A percentile compares a stretch with the other conserved stretches of the same genome.
phyloP scores from a whole-genome alignment of 2,113 vertebrate species.

The Peromyscus californicus region DNA sequence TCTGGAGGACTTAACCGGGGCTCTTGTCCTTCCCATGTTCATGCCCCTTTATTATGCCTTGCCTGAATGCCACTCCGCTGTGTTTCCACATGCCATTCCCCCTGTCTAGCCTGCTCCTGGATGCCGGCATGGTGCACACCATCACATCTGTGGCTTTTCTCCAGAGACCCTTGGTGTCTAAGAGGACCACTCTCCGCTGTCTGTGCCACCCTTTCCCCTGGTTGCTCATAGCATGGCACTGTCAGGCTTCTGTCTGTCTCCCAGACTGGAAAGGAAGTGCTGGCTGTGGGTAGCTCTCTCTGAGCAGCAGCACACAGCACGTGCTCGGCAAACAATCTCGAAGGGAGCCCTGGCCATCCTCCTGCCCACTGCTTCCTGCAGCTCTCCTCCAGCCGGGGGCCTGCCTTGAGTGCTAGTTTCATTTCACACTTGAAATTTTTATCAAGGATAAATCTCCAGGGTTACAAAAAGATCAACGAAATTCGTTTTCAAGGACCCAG shows the following conservation, averaged over 20 bases:
- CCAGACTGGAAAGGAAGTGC: neutral
- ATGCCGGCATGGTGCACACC: accelerated
- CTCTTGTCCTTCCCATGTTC: accelerated
- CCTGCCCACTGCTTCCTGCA: accelerated
- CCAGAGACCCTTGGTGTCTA: neutral
- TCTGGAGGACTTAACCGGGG: accelerated
- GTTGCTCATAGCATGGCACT: accelerated
- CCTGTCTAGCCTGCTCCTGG: neutral
- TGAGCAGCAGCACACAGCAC: neutral
- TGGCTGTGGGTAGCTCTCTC: neutral
- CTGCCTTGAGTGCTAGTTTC: neutral
- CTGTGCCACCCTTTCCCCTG: accelerated
- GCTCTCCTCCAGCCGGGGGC: accelerated
- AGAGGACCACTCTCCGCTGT: neutral
- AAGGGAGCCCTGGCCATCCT: neutral
- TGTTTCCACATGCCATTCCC: neutral
- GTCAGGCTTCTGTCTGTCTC: neutral
- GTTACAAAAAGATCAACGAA: slow-evolving; percentile 18
- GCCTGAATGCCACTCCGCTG: neutral
- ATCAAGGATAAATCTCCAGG: slow-evolving; percentile 43
- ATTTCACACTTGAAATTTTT: neutral
- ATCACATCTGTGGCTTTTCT: neutral
- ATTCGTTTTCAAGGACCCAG: slow-evolving; percentile 50
- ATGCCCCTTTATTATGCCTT: accelerated
- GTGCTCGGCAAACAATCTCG: neutral